Evolutionary conservation across 2,113 vertebrate genomes (phyloP).

Genomic region (Eolophus roseicapilla): DNA sequence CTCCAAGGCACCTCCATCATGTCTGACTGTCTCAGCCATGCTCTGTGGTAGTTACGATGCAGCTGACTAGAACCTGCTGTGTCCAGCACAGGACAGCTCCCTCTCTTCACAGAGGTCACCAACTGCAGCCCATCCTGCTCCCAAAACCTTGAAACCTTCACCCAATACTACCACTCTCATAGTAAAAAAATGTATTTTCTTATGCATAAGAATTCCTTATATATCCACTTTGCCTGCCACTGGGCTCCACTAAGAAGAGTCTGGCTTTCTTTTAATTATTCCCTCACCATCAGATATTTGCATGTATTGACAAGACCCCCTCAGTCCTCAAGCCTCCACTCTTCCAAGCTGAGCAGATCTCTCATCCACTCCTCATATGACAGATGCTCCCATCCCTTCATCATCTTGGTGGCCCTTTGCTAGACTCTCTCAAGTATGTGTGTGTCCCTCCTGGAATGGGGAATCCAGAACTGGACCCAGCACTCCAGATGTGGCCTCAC

Average conservation of each 20-base stretch:
- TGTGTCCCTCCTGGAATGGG: background rate
- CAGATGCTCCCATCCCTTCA: background rate
- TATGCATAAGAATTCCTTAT: background rate
- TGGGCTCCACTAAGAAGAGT: background rate
- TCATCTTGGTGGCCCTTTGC: background rate
- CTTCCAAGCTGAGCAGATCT: background rate
- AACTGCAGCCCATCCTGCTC: background rate
- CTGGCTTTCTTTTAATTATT: background rate
- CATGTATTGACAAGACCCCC: background rate
- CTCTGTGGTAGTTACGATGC: accelerated
- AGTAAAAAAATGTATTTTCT: background rate
- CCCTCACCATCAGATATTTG: background rate
- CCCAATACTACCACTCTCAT: background rate
- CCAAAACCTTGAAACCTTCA: background rate
- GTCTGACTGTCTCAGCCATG: accelerated
- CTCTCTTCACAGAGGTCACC: background rate
- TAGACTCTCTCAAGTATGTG: no score
- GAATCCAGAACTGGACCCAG: background rate
- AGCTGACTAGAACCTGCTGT: background rate
- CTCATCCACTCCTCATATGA: background rate
- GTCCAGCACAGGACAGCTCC: background rate
- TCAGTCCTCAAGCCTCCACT: background rate
- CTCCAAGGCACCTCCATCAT: background rate
- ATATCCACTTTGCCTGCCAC: background rate
- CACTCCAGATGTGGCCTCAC: background rate